Base-by-base conservation (phyloP, 2,888 invertebrate genomes). In the Phasia obesa region DNA sequence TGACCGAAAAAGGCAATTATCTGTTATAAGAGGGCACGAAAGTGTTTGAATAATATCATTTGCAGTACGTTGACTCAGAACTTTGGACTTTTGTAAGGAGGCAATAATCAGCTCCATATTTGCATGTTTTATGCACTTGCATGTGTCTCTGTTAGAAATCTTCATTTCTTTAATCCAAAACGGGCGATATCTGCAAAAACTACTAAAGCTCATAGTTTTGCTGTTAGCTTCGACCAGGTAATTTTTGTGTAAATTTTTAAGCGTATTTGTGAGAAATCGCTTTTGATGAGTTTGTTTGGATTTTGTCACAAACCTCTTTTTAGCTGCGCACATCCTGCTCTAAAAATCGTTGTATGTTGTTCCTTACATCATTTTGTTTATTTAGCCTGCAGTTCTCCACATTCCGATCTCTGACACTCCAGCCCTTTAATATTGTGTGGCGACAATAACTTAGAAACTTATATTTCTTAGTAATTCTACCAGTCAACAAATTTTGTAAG, bases 1-100 rank as follows among this genome's bases (percentile, higher is more conserved):
- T n/a, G n/a, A n/a, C n/a, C n/a, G n/a, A n/a, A n/a, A n/a, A n/a
- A n/a, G n/a, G n/a, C n/a, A n/a, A n/a, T 60, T 60, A 21, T 38
- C 42, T 60, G 60, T 60, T 42, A 44, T 62, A 62, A 62, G 44
- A 47, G 62, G 44, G 44, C 62, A 60, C 23, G 42, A 60, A 60
- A 38, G 60, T 60, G 60, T 60, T 60, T 60, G 60, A 60, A 60
- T 60, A 21, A 38, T 19, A 57, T 38, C 38, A 38, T 53, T 53
- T 53, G 38, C 13, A 38, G 38, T 38, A 38, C 13, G 38, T 38
- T 38, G 38, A 13, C 38, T 38, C 13, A 38, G 38, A 38, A 38
- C 38, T 17, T 38, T 38, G 38, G 38, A 38, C 13, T 38, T 38
- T 9, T 38, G 7, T 38, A 38, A 38, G 38, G 38, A 38, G 38